A percentile compares a stretch with the other conserved stretches of the same genome.
phyloP scores from a whole-genome alignment of 92 coral and sea anemone species.

The Nematostella vectensis region DNA sequence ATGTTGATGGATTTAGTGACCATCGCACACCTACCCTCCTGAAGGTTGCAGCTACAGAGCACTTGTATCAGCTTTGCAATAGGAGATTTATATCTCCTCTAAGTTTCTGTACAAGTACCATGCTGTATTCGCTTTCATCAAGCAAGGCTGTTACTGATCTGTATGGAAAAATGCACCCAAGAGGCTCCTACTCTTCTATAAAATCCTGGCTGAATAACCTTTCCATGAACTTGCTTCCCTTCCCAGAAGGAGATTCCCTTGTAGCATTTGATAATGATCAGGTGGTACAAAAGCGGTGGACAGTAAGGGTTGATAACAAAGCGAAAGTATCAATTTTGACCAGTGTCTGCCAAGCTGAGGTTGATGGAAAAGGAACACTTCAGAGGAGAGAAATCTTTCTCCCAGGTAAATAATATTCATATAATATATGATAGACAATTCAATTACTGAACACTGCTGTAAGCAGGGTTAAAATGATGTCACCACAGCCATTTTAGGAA shows the following conservation, averaged over 20 bases:
- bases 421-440: no score
- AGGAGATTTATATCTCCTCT: slow-evolving; percentile 1
- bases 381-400: slow-evolving; percentile 15
- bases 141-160: not conserved
- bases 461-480: no score
- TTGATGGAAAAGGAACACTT: not conserved
- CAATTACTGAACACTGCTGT: no score
- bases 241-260: not conserved
- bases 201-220: not conserved
- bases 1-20: not conserved
- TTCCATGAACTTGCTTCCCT: not conserved
- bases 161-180: not conserved
- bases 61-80: not conserved
- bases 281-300: not conserved
- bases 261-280: slow-evolving; percentile 10
- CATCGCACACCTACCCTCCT: not conserved
- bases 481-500: no score
- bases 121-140: not conserved
- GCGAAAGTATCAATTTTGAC: not conserved
- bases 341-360: slow-evolving; percentile 6
- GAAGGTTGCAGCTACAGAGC: not conserved
- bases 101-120: not conserved
- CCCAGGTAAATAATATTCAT: no score
- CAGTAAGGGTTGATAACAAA: not conserved
- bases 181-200: not conserved